Base-by-base conservation (phyloP, 2,888 invertebrate species). In the Ophion slaviceki region DNA sequence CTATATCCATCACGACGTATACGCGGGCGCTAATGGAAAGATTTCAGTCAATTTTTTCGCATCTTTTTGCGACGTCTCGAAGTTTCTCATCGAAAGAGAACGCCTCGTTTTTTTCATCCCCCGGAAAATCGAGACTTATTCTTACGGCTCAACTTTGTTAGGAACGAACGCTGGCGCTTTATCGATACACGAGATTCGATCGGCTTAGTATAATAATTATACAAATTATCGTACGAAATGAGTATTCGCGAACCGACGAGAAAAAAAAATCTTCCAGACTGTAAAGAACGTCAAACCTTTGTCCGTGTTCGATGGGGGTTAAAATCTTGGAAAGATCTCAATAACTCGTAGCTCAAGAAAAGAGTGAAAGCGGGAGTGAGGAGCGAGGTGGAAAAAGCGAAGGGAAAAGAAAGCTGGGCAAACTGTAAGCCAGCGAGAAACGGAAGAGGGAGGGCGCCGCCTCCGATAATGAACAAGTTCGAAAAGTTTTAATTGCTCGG, bases 401-500 rank as follows among this genome's bases (percentile, higher is more conserved):
- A 72, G 40, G 62, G 47, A 14, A 47, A 47, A 17, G 66, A 71
- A 86, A 70, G 62, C 57, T 57, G 36, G 17, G 28, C 72, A 77
- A 81, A 81, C 81, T 62, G 70, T 68, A 40, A 81, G 72, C 36
- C 40, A 10, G n/a, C 14, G 14, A 24, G 61, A 53, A 62, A 68
- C 68, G 70, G 61, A 70, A 76, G 62, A 45, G n/a, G 24, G 20
- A 66, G 47, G 70, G n/a, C 47, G 72, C 80, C 82, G 14, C 14
- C 82, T 75, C 78, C 86, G 84, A 87, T 86, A 87, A 86, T 86
- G 84, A 87, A 87, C 86, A 81, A 87, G 88, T 89, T 88, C 83
- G 80, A 80, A 86, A 91, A 91, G 89, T 91, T 91, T 91, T 91
- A 91, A 91, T 91, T 91, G 90, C 89, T 88, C 86, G 62, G 20